Conservation (phyloP, 2,797 vertebrate genomes). For the Pangasius macronema region DNA sequence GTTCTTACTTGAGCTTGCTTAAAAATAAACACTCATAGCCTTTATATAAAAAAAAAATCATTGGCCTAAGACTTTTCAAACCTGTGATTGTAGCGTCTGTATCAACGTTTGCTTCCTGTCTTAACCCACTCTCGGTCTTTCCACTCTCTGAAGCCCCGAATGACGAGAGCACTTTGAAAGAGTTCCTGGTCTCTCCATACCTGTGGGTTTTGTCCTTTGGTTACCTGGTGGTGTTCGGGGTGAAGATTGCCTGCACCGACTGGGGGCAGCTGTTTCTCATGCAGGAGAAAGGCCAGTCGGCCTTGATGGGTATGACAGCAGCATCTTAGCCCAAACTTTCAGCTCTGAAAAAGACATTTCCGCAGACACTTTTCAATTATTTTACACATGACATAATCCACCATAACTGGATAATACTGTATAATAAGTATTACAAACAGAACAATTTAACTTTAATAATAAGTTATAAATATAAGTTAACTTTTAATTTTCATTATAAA, state of each 20-base stretch:
- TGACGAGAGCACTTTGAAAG: slow-evolving; percentile 83
- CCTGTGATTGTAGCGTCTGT: neutral
- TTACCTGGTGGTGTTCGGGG: slow-evolving; percentile 95
- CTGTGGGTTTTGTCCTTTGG: slow-evolving; percentile 93
- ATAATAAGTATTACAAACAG: no score
- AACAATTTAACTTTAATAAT: neutral
- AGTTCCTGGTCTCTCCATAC: slow-evolving; percentile 92
- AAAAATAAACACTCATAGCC: neutral
- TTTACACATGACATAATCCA: neutral
- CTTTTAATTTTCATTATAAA: no score
- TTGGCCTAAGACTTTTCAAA: neutral
- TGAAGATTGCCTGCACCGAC: slow-evolving; percentile 95
- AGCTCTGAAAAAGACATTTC: neutral
- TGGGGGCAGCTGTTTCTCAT: slow-evolving; percentile 99
- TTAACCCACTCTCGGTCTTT: neutral
- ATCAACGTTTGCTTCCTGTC: neutral
- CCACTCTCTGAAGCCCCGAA: slow-evolving; percentile 61
- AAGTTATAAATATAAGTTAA: no score
- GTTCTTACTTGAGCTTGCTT: neutral
- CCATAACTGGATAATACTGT: no score
- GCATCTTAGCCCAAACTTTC: neutral
- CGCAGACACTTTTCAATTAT: neutral
- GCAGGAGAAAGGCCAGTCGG: slow-evolving; percentile 93
- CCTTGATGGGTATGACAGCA: slow-evolving; percentile 83
- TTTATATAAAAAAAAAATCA: neutral